Evolutionary conservation across 2,797 vertebrate genomes (phyloP).

Genomic region (Channallabes apus): DNA sequence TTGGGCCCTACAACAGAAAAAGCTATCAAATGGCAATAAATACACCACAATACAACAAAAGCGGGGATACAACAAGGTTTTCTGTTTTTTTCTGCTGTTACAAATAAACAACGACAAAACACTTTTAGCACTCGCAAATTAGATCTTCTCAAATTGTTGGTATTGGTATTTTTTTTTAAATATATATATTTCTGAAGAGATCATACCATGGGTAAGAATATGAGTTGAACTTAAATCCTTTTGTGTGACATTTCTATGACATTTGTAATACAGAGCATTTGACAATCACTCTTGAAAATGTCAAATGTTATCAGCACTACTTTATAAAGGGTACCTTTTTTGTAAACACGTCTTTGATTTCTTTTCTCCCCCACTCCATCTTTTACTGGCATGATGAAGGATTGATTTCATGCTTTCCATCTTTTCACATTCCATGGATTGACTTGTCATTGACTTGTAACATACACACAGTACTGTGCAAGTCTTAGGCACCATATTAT

Average conservation of each 20-base stretch:
- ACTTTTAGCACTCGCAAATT: not conserved
- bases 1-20: not conserved
- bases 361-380: not conserved
- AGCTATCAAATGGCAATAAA: not conserved
- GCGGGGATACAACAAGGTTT: not conserved
- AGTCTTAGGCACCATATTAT: too few relatives aligned
- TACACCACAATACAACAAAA: not conserved
- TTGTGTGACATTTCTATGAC: constrained; percentile 7
- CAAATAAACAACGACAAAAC: not conserved
- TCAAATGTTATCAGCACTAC: not conserved
- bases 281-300: constrained; percentile 20
- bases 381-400: not conserved
- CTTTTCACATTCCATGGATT: not conserved
- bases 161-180: not conserved
- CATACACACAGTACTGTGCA: too few relatives aligned
- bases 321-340: not conserved
- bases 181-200: not conserved
- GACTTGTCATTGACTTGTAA: not conserved
- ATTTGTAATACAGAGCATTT: constrained; percentile 12
- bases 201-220: not conserved
- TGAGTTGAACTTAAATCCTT: not conserved
- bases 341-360: not conserved
- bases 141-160: not conserved
- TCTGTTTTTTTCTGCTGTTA: not conserved
- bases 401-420: not conserved